Evolutionary conservation across 2,797 vertebrate genomes (phyloP).

Genomic region (Potorous gilbertii): DNA sequence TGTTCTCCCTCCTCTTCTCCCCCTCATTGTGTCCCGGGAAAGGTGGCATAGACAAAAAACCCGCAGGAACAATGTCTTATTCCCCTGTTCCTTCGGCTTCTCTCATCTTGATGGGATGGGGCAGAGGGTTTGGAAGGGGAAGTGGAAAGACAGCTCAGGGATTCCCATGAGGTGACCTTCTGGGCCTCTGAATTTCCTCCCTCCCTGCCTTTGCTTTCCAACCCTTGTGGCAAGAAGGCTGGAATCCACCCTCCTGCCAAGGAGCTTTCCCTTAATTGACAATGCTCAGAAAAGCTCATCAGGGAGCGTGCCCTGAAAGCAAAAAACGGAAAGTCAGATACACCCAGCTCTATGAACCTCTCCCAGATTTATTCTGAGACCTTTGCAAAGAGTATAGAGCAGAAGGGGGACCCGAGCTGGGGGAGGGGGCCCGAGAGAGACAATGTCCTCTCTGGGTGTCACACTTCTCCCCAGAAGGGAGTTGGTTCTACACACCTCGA

Average conservation of each 20-base stretch:
- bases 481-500: background rate
- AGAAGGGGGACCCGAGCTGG: background rate
- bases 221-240: background rate
- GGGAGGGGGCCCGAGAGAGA: background rate
- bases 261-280: background rate
- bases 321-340: background rate
- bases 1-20: background rate
- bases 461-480: background rate
- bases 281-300: background rate
- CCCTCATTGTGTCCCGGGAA: background rate
- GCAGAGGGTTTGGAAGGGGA: background rate
- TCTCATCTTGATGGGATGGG: background rate
- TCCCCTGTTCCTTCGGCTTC: background rate
- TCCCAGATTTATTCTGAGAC: background rate
- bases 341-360: background rate
- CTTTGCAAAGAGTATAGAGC: background rate
- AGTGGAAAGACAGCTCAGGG: background rate
- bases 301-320: background rate
- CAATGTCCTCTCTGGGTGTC: background rate
- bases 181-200: background rate
- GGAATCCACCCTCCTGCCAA: background rate
- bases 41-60: background rate
- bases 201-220: background rate
- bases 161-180: background rate
- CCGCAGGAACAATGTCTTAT: background rate